Evolutionary conservation across 2,113 vertebrate species (phyloP), one percentile per base, ranked within the genome.

Genomic region (Glaucomys volans): DNA sequence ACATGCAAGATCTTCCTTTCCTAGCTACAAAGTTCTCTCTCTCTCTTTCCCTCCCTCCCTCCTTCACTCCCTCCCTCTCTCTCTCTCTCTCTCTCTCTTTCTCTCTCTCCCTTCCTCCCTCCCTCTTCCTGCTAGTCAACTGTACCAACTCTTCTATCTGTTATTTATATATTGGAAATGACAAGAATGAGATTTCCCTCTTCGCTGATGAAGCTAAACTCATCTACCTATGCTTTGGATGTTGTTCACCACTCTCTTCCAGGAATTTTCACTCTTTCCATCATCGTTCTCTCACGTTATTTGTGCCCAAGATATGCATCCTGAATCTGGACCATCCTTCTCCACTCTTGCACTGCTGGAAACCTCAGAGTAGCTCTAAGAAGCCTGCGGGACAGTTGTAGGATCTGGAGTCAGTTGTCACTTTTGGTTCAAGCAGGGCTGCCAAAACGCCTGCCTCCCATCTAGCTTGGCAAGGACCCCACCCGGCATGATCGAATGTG

Each of bases 401-500:
- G 54, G 28, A 42, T 96, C 72, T 59, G 26, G 22, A 30, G 32
- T 54, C 44, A 88, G 26, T 75, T 12, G 4, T 94, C 74, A 77
- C 71, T 28, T 77, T 40, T 69, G 86, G 22, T 52, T 85, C 47
- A 54, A 32, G 66, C 17, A 66, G 72, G 24, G 26, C 17, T 76
- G 57, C n/a, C 69, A 32, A 16, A 26, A 92, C 37, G 17, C 30
- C 47, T 11, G 17, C 20, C 67, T 79, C 47, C 67, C 72, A 28
- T 80, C 64, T 80, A 72, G 42, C 47, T 83, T 83, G 87, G 79
- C 82, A 80, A 85, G 37, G 47, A 67, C 37, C 67, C 59, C 59
- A 50, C 62, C 77, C 66, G 62, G 20, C 7, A 50, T 95, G 89
- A 97, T 83, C 57, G 17, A 40, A 83, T 52, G 57, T 87, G 79